Evolutionary conservation across 2,888 invertebrate species (phyloP), one percentile per base, ranked within the genome.

Genomic region (Alviniconcha strummeri): DNA sequence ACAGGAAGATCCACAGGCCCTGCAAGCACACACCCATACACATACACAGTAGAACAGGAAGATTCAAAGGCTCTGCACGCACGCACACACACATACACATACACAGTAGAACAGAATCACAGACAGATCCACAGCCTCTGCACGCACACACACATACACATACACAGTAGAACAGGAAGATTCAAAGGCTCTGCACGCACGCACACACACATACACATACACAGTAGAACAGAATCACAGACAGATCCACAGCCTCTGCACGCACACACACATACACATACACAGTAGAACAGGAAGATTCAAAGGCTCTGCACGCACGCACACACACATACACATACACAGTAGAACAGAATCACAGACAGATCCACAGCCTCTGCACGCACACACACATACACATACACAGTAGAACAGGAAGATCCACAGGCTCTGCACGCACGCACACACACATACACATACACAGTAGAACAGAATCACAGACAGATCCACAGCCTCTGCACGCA

Each of bases 1-100:
- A 93, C 64, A 93, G 82, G 86, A 93, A 93, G 79, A 93, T 91
- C 85, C 92, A 92, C 81, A 93, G 87, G 67, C 93, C 93, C 87
- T 93, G 92, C 6, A 9, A 19, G 11, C 36, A 52, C 52, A 74
- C 13, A 74, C 7, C 7, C 74, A 74, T 13, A 74, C 52, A 74
- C 36, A 52, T 13, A 11, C 13, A 75, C 9, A 64, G 64, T 15
- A 64, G 11, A 64, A 64, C 64, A 17, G 6, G n/a, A 69, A 69
- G 69, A 69, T 69, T 7, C 69, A 69, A 4, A 69, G 17, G 17
- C n/a, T 7, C 69, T 69, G 69, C 17, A 69, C 15, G 69, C 17
- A 69, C 15, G 15, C 36, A 4, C 64, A 64, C 64, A 64, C 9
- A 64, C 11, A 64, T 4, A 9, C 64, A 15, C 15, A 64, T 64